Evolutionary conservation across 2,797 vertebrate genomes (phyloP), one percentile per base, ranked within the genome.

Genomic region (Schizopygopsis pylzovi): DNA sequence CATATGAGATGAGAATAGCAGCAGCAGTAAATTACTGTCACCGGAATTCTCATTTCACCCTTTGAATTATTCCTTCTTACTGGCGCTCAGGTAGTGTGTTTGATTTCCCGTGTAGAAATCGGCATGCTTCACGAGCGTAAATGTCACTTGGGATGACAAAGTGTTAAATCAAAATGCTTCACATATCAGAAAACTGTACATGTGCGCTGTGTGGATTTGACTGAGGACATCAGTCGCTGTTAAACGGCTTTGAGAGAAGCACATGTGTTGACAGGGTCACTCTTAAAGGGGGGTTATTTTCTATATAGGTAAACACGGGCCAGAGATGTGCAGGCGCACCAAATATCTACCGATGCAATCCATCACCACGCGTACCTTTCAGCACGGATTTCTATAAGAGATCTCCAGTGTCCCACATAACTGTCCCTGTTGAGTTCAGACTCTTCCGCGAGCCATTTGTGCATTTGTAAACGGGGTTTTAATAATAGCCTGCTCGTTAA

Each of bases 401-500:
- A 63, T 37, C 83, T 61, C 83, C 43, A 87, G 86, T 88, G 88
- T 79, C 71, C 73, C 70, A 63, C 85, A 76, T 80, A 88, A 70
- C 84, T 76, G 86, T 88, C 54, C 67, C 76, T 67, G 20, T 25
- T 22, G 59, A 84, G 70, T 86, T 65, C 72, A 33, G 67, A 81
- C 90, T 88, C 87, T 85, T 68, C 85, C 47, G 63, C 47, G 83
- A 81, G 86, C 87, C 83, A 71, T 85, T 84, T 71, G 90, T 83
- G 88, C 87, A 88, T 87, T 67, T 87, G 89, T 91, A 89, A 90
- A 84, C 65, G 43, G 82, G 37, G 73, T 43, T 89, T 84, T 93
- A 94, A 93, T 93, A 94, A 93, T 93, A 94, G 91, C 90, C 73
- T 28, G n/a, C 77, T 63, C 84, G 86, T 90, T 93, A 94, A 94